Evolutionary conservation across 2,113 vertebrate genomes (phyloP), one percentile per base, ranked within the genome.

Genomic region (Lepisosteus osseus): DNA sequence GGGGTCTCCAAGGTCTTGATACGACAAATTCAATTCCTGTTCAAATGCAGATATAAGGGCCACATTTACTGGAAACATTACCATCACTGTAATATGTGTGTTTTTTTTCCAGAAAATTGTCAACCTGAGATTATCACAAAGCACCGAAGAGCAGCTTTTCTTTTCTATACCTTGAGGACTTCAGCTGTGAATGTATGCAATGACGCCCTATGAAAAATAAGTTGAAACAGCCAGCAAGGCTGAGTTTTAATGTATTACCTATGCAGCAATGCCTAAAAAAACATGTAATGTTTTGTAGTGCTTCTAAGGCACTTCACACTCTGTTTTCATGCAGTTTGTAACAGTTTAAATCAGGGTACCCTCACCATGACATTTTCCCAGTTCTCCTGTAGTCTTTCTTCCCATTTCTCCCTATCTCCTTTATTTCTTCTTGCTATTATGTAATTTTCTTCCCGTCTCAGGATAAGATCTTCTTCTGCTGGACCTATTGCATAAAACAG

Each of bases 311-410:
- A 51, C 29, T 1, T 51, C 9, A 1, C 9, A 2, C 5, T 51
- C 47, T 5, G 5, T 51, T 6, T 51, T 5, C 2, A 51, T 9
- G 5, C 47, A 51, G 57, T 59, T 5, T 59, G 57, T n/a, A 59
- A 3, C 57, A 59, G 12, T n/a, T 59, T 0, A 4, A 29, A 29
- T 29, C 29, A 29, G 29, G 29, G 29, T 29, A 29, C 9, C 75
- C 86, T 82, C 84, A 98, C 96, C 89, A 82, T 73, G 82, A 93
- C 96, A 79, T 97, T 95, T 81, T 98, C 95, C 97, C 97, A 98
- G 73, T 96, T 97, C 85, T 98, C 96, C 62, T 95, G 94, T 44
- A 94, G 86, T 75, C 93, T 92, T 64, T 88, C 90, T 77, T 95
- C 89, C 94, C 95, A 93, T 77, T 84, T 90, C 75, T 89, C 91